Base-by-base conservation (phyloP, 2,113 vertebrate species). In the Tursiops truncatus region DNA sequence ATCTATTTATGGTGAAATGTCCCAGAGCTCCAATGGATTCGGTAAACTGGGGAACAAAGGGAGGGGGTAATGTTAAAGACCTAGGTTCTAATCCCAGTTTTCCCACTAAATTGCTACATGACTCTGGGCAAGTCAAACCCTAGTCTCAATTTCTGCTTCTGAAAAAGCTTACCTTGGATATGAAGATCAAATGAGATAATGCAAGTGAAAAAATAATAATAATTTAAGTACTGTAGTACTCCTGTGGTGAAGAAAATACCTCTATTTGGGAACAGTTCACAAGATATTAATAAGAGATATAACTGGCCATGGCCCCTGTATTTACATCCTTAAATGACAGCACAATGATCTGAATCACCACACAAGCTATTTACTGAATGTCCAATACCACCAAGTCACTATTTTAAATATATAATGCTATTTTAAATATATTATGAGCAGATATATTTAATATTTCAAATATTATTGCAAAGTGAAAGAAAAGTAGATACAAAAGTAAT, bases 131-230 rank as follows among this genome's bases (percentile, higher is more conserved):
- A 95, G 25, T 96, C 33, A 87, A 58, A 93, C 4, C 11, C 4
- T 23, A 87, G 17, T 87, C 25, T 76, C 68, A 87, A 56, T 70
- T 89, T 92, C 88, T 60, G 33, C 28, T 95, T 92, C 84, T 90
- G 15, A 92, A 87, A 92, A 68, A 62, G 36, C 36, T 79, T 31
- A 63, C 23, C 80, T 33, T 63, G 21, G 21, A 82, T 60, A 77
- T 79, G 38, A 94, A 91, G 86, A 85, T 58, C 73, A 92, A 95
- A 82, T 81, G 73, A 95, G 10, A 89, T 60, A 70, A 63, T 44
- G 26, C 7, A 67, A 89, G 26, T 79, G 3, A 28, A 26, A 58
- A 56, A 56, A 36, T 44, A 63, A 60, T 8, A 56, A 5, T 0
- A 88, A n/a, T 70, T 12, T 8, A 25, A 96, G 44, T 71, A 58